Conservation (phyloP, 2,113 vertebrate genomes). For the Casuarius casuarius region DNA sequence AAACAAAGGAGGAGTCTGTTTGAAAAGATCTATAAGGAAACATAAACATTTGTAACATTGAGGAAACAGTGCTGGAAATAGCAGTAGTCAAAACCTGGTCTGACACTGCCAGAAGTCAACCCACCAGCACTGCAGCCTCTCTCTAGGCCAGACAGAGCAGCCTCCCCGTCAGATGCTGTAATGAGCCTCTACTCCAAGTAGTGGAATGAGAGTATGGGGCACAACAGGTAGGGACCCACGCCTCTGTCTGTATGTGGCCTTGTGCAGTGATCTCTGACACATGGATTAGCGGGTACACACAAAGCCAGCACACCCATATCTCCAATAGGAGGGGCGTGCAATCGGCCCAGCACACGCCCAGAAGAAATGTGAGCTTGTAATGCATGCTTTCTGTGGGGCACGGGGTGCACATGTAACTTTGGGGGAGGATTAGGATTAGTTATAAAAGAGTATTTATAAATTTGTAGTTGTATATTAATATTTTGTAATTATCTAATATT, state of each 20-base stretch:
- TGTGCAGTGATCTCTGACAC: too few species aligned
- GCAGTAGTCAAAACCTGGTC: background rate
- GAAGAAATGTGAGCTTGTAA: background rate
- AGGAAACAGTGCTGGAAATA: background rate
- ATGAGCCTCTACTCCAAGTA: background rate
- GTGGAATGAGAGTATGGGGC: fast-evolving
- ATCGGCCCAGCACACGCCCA: background rate
- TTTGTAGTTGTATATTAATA: background rate
- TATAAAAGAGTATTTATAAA: background rate
- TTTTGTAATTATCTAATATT: background rate
- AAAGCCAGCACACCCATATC: background rate
- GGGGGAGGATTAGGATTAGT: too few species aligned
- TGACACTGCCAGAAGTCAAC: background rate
- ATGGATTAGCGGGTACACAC: background rate
- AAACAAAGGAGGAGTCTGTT: background rate
- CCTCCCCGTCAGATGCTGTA: fast-evolving
- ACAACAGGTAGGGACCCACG: background rate
- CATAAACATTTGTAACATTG: background rate
- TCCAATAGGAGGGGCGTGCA: background rate
- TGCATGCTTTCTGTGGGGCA: background rate
- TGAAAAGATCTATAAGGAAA: background rate
- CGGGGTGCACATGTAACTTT: fast-evolving
- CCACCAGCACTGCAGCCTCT: background rate
- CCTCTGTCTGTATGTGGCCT: fast-evolving
- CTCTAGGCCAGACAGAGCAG: background rate